These are phyloP conservation scores for Carollia perspicillata DNA, from an alignment of 2,113 vertebrate genomes.

Conservation along the genomic window DNA sequence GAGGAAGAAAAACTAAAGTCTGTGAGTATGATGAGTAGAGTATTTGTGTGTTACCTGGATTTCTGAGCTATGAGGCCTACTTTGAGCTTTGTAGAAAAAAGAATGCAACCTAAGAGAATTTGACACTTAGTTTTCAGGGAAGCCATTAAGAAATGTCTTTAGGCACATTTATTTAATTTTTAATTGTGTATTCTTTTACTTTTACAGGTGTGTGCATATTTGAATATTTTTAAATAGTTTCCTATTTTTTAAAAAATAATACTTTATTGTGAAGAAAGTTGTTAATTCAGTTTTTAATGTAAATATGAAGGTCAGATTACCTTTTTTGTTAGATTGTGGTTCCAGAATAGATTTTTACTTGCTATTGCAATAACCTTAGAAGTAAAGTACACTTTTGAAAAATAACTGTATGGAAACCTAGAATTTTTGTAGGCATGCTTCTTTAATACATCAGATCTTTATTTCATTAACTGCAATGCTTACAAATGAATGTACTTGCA, in stretches of 20 bases:
- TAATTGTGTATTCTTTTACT: slow-evolving; percentile 13
- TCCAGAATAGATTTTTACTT: slow-evolving; percentile 35
- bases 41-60: neutral
- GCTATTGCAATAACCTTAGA: neutral
- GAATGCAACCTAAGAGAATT: neutral
- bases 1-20: slow-evolving; percentile 65
- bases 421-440: slow-evolving; percentile 19
- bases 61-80: slow-evolving; percentile 24
- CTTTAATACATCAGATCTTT: neutral
- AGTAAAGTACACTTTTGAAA: neutral
- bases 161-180: slow-evolving; percentile 38
- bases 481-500: neutral
- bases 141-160: slow-evolving; percentile 57
- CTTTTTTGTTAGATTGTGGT: slow-evolving; percentile 23
- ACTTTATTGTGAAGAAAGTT: neutral
- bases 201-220: neutral
- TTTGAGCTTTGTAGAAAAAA: slow-evolving; percentile 51
- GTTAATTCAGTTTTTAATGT: neutral
- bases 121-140: slow-evolving; percentile 11
- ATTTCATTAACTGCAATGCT: slow-evolving; percentile 30
- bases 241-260: neutral
- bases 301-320: neutral
- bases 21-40: slow-evolving; percentile 78
- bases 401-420: neutral
- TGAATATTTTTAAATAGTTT: slow-evolving; percentile 20